Evolutionary conservation across 1,140 invertebrate genomes (phyloP).

Genomic region (Drosophila truncata): DNA sequence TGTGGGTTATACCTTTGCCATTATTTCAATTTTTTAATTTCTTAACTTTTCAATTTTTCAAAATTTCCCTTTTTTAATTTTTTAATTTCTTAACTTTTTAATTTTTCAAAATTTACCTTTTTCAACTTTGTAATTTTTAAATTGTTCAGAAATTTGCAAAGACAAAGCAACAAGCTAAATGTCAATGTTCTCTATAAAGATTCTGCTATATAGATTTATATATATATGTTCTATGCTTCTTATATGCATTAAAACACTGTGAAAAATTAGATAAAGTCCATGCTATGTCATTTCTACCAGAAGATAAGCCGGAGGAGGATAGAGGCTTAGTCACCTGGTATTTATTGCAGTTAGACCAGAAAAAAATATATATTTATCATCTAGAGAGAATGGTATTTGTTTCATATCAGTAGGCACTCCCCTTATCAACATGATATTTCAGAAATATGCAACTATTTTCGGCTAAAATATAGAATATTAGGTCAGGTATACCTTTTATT

Average conservation of each 20-base stretch:
- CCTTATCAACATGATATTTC: conserved; percentile 29
- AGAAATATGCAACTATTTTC: conserved; percentile 4
- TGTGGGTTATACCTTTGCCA: background rate
- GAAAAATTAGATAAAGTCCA: background rate
- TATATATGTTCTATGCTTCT: background rate
- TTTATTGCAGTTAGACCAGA: background rate
- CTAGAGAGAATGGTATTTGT: background rate
- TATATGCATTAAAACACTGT: background rate
- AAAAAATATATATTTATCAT: background rate
- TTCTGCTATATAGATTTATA: background rate
- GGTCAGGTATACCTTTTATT: background rate
- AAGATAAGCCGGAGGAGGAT: conserved; percentile 2
- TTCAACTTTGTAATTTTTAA: too few species aligned
- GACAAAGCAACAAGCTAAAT: background rate
- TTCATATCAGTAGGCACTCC: conserved; percentile 2
- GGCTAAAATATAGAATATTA: background rate
- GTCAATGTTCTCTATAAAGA: conserved; percentile 7
- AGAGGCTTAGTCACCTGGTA: conserved; percentile 13
- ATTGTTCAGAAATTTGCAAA: too few species aligned
- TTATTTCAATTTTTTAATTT: too few species aligned
- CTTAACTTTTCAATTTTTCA: too few species aligned
- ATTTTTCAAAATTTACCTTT: too few species aligned
- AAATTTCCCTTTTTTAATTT: too few species aligned
- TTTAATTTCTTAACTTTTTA: too few species aligned
- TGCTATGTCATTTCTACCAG: background rate